phyloP scores from a whole-genome alignment of 2,113 vertebrate species.

The Dromaius novaehollandiae region DNA sequence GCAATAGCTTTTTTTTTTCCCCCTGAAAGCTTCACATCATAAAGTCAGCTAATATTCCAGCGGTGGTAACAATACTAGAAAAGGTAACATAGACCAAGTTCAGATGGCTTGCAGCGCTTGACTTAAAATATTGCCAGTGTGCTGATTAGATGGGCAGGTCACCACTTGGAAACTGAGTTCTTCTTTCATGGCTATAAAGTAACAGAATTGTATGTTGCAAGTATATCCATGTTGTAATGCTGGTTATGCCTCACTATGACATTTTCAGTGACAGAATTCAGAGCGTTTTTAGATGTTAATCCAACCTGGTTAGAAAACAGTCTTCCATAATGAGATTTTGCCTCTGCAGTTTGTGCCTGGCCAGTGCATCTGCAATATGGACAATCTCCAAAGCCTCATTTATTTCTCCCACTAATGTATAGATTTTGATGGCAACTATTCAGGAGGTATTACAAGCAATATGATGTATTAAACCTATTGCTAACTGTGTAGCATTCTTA shows the following conservation, averaged over 20 bases:
- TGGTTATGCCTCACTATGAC: neutral
- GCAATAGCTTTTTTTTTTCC: neutral
- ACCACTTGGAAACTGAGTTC: neutral
- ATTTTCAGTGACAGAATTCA: neutral
- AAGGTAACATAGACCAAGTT: neutral
- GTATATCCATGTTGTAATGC: neutral
- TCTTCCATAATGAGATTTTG: neutral
- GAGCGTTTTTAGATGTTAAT: neutral
- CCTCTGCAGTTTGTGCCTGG: neutral
- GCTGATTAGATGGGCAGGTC: neutral
- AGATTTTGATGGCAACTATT: neutral
- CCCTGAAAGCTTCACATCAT: neutral
- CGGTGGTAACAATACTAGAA: neutral
- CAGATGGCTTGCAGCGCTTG: neutral
- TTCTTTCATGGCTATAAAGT: neutral
- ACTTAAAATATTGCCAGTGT: neutral
- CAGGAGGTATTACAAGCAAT: neutral
- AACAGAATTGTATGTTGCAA: neutral
- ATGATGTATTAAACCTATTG: neutral
- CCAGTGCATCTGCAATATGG: neutral
- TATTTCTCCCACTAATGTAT: neutral
- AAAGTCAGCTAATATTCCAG: neutral
- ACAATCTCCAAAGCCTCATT: neutral
- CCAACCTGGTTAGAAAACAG: neutral
- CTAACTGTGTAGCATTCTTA: neutral